phyloP scores from a whole-genome alignment of 2,888 invertebrate genomes.

The Myopa testacea region DNA sequence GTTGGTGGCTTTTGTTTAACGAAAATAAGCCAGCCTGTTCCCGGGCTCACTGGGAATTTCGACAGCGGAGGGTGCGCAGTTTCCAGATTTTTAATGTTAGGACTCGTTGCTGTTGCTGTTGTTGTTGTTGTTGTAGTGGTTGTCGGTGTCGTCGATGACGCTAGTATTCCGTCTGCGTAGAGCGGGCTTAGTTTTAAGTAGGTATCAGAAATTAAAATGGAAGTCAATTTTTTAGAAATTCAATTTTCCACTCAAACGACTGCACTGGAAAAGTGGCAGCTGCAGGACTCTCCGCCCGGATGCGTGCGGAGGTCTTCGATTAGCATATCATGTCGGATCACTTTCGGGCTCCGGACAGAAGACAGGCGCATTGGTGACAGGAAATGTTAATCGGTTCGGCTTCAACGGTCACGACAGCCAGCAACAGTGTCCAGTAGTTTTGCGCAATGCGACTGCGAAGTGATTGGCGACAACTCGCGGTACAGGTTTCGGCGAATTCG shows the following conservation, averaged over 20 bases:
- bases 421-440: too few relatives aligned
- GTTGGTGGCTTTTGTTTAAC: background rate
- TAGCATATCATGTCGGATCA: constrained; percentile 36
- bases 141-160: background rate
- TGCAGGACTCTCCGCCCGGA: background rate
- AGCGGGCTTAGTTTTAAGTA: constrained; percentile 28
- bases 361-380: too few relatives aligned
- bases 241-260: constrained; percentile 32
- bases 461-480: too few relatives aligned
- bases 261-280: constrained; percentile 9
- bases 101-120: background rate
- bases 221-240: constrained; percentile 38
- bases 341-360: too few relatives aligned
- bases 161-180: background rate
- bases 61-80: background rate
- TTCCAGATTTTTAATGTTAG: background rate
- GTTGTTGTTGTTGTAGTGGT: background rate
- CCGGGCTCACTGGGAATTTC: background rate
- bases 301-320: constrained; percentile 9
- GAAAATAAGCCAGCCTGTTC: background rate
- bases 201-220: constrained; percentile 37
- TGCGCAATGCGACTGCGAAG: too few relatives aligned
- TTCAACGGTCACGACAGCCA: too few relatives aligned
- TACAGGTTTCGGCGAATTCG: too few relatives aligned
- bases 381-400: background rate